Evolutionary conservation across 1,140 invertebrate species (phyloP).

Genomic region (Centruroides sculpturatus): DNA sequence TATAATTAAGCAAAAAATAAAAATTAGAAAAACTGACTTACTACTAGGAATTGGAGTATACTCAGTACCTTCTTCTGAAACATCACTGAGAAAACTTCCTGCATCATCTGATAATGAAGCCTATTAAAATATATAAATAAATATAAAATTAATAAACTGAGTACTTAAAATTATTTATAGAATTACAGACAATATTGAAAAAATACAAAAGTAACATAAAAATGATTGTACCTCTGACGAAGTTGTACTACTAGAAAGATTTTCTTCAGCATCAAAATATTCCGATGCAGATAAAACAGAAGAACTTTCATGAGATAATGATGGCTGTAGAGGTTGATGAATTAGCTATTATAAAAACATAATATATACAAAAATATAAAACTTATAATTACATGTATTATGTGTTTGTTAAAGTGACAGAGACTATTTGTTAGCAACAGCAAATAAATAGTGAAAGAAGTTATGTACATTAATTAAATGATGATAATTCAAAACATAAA

Average conservation of each 20-base stretch:
- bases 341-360: not conserved
- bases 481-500: too few relatives aligned
- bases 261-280: constrained; percentile 68
- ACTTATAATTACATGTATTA: too few relatives aligned
- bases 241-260: constrained; percentile 26
- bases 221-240: constrained; percentile 28
- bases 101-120: constrained; percentile 37
- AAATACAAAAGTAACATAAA: not conserved
- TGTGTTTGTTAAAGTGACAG: too few relatives aligned
- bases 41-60: constrained; percentile 28
- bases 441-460: too few relatives aligned
- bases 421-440: too few relatives aligned
- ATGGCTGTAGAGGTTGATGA: constrained; percentile 15
- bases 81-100: constrained; percentile 48
- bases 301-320: constrained; percentile 38
- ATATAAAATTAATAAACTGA: not conserved
- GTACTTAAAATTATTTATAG: not conserved
- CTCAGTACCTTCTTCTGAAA: constrained; percentile 43
- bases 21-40: constrained; percentile 8
- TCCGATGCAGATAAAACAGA: constrained; percentile 65
- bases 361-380: not conserved
- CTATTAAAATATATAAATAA: constrained; percentile 1
- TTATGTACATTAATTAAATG: too few relatives aligned
- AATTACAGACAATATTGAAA: too few relatives aligned
- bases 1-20: too few relatives aligned